Evolutionary conservation across 2,888 invertebrate species (phyloP), one percentile per base, ranked within the genome.

Genomic region (Thymelicus acteon): DNA sequence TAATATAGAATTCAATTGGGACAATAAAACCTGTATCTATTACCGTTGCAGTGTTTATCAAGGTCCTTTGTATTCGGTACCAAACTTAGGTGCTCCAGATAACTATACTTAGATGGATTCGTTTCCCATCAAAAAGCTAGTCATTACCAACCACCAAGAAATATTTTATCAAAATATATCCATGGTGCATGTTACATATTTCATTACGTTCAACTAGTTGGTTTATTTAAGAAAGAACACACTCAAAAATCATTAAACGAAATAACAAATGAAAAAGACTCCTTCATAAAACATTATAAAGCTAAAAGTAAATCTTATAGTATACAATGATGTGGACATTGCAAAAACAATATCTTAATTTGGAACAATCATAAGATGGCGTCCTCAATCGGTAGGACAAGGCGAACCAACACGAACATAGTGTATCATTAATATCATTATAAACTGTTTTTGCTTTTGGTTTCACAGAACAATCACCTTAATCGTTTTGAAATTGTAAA

Each of bases 321-420:
- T 49, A 49, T 49, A 15, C 7, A 12, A 47, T 13, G 4, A 47
- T 5, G 13, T 47, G 2, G 10, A 13, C 47, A 47, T 44, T 44
- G 12, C 19, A 52, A 52, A 15, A 15, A 52, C 19, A 8, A 15
- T 52, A 52, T 52, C 19, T 52, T 15, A 52, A 52, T 7, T 52
- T n/a, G 19, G 7, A 19, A 52, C 49, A 52, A 52, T 44, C 8
- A 44, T 52, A 19, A 7, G 19, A 52, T 52, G 15, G 49, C 49
- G 49, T 52, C 49, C 49, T 52, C 49, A 52, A 19, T 52, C 19
- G 49, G 19, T 52, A 52, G 49, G 49, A 52, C 49, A 52, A 52
- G 49, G 49, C 19, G 49, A 52, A 19, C 10, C 49, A 52, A 52
- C 49, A 52, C 15, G 49, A 52, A 52, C 19, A 52, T 52, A 19